Conservation (phyloP, 2,888 invertebrate species). For the Harpalus rubripes region DNA sequence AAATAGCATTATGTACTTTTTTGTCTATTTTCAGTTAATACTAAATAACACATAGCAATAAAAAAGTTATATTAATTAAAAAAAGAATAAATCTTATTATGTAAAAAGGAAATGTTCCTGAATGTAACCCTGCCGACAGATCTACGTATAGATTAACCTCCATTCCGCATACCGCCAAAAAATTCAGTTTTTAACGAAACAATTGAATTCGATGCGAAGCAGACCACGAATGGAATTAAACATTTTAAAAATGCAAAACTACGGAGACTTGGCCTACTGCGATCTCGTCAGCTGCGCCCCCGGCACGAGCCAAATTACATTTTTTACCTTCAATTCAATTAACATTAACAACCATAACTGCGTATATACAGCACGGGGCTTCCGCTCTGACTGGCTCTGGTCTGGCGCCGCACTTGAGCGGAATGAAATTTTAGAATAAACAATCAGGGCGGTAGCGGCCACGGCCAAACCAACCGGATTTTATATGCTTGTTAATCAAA, state of each 20-base stretch:
- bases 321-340: constrained; percentile 70
- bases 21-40: too few relatives aligned
- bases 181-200: constrained; percentile 60
- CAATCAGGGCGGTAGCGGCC: constrained; percentile 10
- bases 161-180: constrained; percentile 17
- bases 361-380: constrained; percentile 61
- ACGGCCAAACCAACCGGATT: constrained; percentile 1
- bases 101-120: constrained; percentile 2
- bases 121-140: constrained; percentile 7
- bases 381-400: constrained; percentile 57
- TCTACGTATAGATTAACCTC: constrained; percentile 24
- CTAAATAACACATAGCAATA: too few relatives aligned
- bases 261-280: constrained; percentile 40
- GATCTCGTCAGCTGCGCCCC: constrained; percentile 10
- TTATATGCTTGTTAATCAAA: constrained; percentile 50
- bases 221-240: constrained; percentile 63
- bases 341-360: constrained; percentile 67
- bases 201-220: constrained; percentile 63
- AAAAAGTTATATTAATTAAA: too few relatives aligned
- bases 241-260: constrained; percentile 67
- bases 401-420: constrained; percentile 64
- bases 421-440: constrained; percentile 69
- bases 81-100: neutral
- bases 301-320: constrained; percentile 69
- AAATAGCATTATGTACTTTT: too few relatives aligned